phyloP scores from a whole-genome alignment of 2,888 invertebrate species.

The Tipula lateralis region DNA sequence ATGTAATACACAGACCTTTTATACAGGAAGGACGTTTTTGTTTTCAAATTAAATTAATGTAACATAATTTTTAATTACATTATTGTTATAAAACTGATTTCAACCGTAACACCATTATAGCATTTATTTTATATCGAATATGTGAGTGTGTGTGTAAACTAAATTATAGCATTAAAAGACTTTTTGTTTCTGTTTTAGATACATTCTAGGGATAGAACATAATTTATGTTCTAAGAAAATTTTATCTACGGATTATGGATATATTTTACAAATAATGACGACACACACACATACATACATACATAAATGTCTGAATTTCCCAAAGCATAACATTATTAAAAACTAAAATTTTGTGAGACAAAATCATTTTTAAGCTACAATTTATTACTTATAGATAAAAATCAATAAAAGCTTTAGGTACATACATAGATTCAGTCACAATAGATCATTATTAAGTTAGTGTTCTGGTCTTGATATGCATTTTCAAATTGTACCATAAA shows the following conservation, averaged over 20 bases:
- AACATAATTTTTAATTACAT: constrained; percentile 19
- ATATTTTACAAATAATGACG: too few relatives aligned
- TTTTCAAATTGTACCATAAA: not conserved
- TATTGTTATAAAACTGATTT: constrained; percentile 19
- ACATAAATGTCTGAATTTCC: not conserved
- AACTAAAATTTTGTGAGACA: not conserved
- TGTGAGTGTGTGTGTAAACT: not conserved
- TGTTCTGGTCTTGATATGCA: not conserved
- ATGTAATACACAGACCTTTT: not conserved
- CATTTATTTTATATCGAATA: not conserved
- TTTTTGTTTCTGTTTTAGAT: not conserved
- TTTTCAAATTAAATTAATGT: constrained; percentile 11
- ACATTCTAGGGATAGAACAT: not conserved
- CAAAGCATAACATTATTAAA: not conserved
- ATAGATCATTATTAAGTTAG: not conserved
- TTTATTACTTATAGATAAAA: not conserved
- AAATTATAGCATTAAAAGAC: not conserved
- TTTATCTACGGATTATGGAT: not conserved
- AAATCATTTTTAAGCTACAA: not conserved
- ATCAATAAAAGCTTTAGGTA: not conserved
- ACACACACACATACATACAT: not conserved
- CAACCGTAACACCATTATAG: constrained; percentile 19
- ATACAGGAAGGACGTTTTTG: not conserved
- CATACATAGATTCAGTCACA: not conserved
- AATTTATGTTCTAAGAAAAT: not conserved